phyloP scores from a whole-genome alignment of 2,888 invertebrate species.

The Drosophila ezoana region DNA sequence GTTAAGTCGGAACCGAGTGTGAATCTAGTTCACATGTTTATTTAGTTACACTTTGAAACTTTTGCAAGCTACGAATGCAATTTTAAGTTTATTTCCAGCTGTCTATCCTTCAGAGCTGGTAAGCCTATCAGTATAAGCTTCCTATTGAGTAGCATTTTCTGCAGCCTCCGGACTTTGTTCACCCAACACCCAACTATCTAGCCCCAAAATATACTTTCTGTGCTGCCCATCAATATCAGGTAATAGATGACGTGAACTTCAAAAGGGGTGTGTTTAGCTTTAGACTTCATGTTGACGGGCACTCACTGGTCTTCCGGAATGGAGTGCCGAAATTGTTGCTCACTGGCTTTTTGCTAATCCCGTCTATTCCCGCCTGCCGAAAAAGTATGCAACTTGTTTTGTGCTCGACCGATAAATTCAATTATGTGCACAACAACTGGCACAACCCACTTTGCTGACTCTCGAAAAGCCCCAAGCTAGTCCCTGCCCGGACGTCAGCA shows the following conservation, averaged over 20 bases:
- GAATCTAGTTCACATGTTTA: too few relatives aligned
- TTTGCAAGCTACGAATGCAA: too few relatives aligned
- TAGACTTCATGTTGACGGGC: slow-evolving; percentile 10
- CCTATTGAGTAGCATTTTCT: too few relatives aligned
- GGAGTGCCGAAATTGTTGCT: slow-evolving; percentile 8
- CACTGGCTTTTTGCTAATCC: slow-evolving; percentile 22
- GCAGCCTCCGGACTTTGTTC: too few relatives aligned
- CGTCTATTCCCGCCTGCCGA: not conserved
- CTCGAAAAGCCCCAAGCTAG: slow-evolving; percentile 12
- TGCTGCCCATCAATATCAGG: not conserved
- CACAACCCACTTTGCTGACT: slow-evolving; percentile 35
- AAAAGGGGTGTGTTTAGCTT: slow-evolving; percentile 2
- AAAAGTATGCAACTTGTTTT: slow-evolving; percentile 60
- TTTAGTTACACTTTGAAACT: too few relatives aligned
- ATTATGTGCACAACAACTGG: slow-evolving; percentile 68
- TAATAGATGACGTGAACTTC: not conserved
- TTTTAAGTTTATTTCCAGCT: too few relatives aligned
- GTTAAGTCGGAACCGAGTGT: too few relatives aligned
- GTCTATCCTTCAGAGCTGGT: too few relatives aligned
- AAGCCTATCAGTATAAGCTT: too few relatives aligned
- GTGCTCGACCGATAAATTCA: slow-evolving; percentile 71
- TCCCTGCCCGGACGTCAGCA: slow-evolving; percentile 57
- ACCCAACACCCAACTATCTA: too few relatives aligned
- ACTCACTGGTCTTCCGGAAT: not conserved
- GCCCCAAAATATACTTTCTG: too few relatives aligned